phyloP scores from a whole-genome alignment of 2,888 invertebrate genomes.

The Imbricaverruca yamaguchii region DNA sequence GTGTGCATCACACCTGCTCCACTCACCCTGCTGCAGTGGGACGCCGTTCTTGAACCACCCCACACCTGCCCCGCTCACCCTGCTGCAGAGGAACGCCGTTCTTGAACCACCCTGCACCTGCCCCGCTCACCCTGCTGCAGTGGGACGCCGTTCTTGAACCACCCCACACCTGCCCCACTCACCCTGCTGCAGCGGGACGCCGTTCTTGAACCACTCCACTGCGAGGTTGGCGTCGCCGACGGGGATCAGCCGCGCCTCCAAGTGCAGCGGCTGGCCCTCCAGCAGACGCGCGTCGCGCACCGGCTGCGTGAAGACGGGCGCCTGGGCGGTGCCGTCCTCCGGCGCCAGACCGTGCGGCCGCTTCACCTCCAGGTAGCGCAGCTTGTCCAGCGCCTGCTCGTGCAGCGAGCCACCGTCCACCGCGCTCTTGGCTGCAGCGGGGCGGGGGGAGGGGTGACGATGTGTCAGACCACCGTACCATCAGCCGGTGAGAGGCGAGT shows the following conservation, averaged over 20 bases:
- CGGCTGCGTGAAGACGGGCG: slow-evolving; percentile 86
- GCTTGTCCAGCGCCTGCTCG: slow-evolving; percentile 77
- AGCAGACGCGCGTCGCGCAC: slow-evolving; percentile 75
- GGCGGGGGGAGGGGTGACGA: neutral
- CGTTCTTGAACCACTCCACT: slow-evolving; percentile 89
- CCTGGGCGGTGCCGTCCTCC: slow-evolving; percentile 73
- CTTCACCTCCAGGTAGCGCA: slow-evolving; percentile 62
- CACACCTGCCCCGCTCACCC: slow-evolving; percentile 45
- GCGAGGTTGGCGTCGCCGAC: slow-evolving; percentile 87
- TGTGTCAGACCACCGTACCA: too few species aligned
- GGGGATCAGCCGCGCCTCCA: slow-evolving; percentile 87
- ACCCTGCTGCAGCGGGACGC: slow-evolving; percentile 63
- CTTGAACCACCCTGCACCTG: slow-evolving; percentile 82
- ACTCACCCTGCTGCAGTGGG: slow-evolving; percentile 54
- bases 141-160: slow-evolving; percentile 84
- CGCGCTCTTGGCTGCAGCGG: slow-evolving; percentile 53
- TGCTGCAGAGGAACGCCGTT: slow-evolving; percentile 77
- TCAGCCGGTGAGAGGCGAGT: too few species aligned
- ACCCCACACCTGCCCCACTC: slow-evolving; percentile 60
- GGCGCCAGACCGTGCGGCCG: slow-evolving; percentile 58
- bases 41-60: slow-evolving; percentile 91
- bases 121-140: slow-evolving; percentile 49
- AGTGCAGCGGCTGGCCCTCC: slow-evolving; percentile 87
- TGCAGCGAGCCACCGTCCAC: slow-evolving; percentile 79
- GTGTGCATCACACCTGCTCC: too few species aligned